phyloP scores from a whole-genome alignment of 2,797 vertebrate species.

The Ambastaia sidthimunki region DNA sequence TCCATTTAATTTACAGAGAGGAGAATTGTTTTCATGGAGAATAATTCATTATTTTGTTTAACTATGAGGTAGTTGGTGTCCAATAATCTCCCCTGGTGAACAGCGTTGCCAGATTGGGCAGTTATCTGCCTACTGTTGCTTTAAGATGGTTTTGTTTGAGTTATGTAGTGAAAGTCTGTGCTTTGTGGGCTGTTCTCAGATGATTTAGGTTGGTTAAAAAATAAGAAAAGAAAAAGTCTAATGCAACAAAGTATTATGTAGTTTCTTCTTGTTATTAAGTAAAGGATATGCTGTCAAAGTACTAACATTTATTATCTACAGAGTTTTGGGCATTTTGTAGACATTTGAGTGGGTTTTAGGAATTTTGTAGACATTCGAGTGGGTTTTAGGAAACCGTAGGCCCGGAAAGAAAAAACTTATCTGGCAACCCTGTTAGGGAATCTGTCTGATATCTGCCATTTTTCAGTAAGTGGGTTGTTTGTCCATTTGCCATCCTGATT shows the following conservation, averaged over 20 bases:
- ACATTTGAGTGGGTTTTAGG: too few relatives aligned
- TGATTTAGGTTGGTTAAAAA: not conserved
- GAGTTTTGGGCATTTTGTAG: not conserved
- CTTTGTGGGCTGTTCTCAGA: too few relatives aligned
- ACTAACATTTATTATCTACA: too few relatives aligned
- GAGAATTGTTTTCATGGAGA: conserved; percentile 13
- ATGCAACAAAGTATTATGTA: too few relatives aligned
- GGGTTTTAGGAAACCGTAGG: conserved; percentile 1
- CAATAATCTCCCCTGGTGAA: too few relatives aligned
- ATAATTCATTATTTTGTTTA: conserved; percentile 14
- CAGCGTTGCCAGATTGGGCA: not conserved
- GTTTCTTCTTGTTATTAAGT: too few relatives aligned
- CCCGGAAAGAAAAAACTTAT: not conserved
- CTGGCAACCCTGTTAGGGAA: conserved; percentile 1
- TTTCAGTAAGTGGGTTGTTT: conserved; percentile 34
- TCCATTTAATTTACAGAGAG: not conserved
- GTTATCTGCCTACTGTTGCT: not conserved
- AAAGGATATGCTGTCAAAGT: too few relatives aligned
- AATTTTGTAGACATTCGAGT: conserved; percentile 5
- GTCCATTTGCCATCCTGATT: conserved; percentile 41
- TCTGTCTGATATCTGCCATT: conserved; percentile 26
- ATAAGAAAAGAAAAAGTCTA: too few relatives aligned
- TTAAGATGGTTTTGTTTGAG: not conserved
- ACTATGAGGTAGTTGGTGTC: not conserved
- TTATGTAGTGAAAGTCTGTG: too few relatives aligned